phyloP scores from a whole-genome alignment of 2,888 invertebrate genomes.

The Vanessa cardui region DNA sequence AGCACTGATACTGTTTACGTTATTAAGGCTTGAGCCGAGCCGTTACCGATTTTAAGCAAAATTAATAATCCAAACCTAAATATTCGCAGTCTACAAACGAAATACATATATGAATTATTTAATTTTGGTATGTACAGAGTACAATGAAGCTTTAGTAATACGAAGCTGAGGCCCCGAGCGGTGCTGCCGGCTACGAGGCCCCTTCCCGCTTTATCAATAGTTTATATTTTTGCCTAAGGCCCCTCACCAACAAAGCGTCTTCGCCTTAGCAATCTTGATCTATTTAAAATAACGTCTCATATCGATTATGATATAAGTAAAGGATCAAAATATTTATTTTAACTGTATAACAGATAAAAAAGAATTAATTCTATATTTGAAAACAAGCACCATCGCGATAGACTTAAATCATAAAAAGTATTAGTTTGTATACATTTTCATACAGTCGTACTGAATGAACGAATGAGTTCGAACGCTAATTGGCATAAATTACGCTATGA shows the following conservation, averaged over 20 bases:
- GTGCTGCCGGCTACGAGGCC: slow-evolving; percentile 21
- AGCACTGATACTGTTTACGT: no score
- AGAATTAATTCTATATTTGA: neutral
- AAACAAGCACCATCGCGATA: neutral
- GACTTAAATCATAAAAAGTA: no score
- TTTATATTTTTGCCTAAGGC: slow-evolving; percentile 59
- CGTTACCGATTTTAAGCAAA: neutral
- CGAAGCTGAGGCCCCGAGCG: slow-evolving; percentile 19
- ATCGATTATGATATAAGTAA: neutral
- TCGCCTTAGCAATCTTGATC: slow-evolving; percentile 13
- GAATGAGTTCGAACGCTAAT: no score
- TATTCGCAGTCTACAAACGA: neutral
- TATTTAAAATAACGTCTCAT: slow-evolving; percentile 13
- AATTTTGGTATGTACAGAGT: slow-evolving; percentile 16
- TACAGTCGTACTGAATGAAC: no score
- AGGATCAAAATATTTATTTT: neutral
- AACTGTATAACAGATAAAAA: neutral
- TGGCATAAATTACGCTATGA: no score
- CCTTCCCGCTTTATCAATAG: slow-evolving; percentile 58
- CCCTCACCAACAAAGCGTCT: slow-evolving; percentile 16
- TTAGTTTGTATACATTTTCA: no score
- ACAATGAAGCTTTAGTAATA: slow-evolving; percentile 16
- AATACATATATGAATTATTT: slow-evolving; percentile 11
- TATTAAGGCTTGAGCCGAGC: no score
- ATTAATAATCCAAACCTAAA: neutral